A percentile compares a stretch with the other conserved stretches of the same genome.
phyloP scores from a whole-genome alignment of 2,888 invertebrate species.

The Thysanoteuthis rhombus region DNA sequence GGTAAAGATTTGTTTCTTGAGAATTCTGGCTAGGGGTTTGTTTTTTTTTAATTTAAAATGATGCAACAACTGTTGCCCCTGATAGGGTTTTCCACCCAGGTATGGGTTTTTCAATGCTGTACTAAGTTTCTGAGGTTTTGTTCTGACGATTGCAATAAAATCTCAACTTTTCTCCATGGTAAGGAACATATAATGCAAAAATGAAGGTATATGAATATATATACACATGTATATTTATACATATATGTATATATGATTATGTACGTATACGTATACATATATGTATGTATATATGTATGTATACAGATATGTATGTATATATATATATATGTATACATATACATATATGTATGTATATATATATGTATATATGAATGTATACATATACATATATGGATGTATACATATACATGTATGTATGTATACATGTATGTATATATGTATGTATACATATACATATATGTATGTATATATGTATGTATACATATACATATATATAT shows the following conservation, averaged over 20 bases:
- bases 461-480: not conserved
- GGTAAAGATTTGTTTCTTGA: too few species aligned
- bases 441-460: not conserved
- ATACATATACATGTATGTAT: not conserved
- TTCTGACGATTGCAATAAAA: too few species aligned
- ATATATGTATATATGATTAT: not conserved
- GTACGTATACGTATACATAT: not conserved
- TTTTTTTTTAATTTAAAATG: too few species aligned
- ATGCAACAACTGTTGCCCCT: too few species aligned
- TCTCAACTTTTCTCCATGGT: too few species aligned
- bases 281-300: not conserved
- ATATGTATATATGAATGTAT: not conserved
- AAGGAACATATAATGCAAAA: too few species aligned
- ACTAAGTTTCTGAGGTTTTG: too few species aligned
- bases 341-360: not conserved
- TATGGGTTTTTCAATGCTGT: too few species aligned
- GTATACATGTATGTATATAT: not conserved
- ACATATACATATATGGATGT: not conserved
- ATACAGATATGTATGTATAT: not conserved
- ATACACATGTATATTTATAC: not conserved
- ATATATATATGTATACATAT: not conserved
- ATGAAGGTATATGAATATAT: too few species aligned
- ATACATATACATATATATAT: not conserved
- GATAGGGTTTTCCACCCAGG: too few species aligned
- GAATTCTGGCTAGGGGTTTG: too few species aligned